Base-by-base conservation (phyloP, 2,113 vertebrate species). In the Pachycephala philippinensis region DNA sequence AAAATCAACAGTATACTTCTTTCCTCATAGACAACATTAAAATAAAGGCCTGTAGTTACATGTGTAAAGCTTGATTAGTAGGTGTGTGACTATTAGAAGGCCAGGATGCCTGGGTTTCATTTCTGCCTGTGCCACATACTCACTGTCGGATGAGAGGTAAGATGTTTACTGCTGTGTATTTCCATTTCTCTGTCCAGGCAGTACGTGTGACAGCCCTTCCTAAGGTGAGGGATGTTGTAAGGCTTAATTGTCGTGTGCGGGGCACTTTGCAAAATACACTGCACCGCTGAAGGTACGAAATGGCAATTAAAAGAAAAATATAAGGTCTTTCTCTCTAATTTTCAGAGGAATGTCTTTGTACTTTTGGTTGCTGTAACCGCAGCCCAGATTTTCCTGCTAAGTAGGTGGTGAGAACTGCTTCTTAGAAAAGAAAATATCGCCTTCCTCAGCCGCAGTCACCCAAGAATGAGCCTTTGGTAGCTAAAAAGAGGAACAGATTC, bases 321-420 rank as follows among this genome's bases (percentile, higher is more conserved):
- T 11, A 26, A 71, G 61, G 53, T 69, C 88, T 72, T 95, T 76
- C 77, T 96, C 89, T 97, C 84, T 96, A 87, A 96, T 96, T 97
- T 94, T 90, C 87, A 83, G 82, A 87, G 59, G 81, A 93, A 91
- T 91, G 84, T 79, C 89, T 94, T 96, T 94, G 80, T 95, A 53
- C 87, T 92, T 93, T 79, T 20, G 49, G 40, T 64, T 42, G 45
- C 59, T 72, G 49, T 69, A 84, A 84, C 64, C 3, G 0, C 86
- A 87, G 57, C 53, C 74, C 27, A 61, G 71, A 63, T 91, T 83
- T 85, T 89, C 74, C 54, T 85, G 65, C 77, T 91, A 74, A 95
- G 68, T 76, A 91, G 63, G n/a, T 76, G 50, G 50, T 86, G 78
- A 91, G 54, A 80, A 23, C 49, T 72, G 11, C 89, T 83, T 68